Evolutionary conservation across 1,140 invertebrate species (phyloP).

Genomic region (Hormaphis cornu): DNA sequence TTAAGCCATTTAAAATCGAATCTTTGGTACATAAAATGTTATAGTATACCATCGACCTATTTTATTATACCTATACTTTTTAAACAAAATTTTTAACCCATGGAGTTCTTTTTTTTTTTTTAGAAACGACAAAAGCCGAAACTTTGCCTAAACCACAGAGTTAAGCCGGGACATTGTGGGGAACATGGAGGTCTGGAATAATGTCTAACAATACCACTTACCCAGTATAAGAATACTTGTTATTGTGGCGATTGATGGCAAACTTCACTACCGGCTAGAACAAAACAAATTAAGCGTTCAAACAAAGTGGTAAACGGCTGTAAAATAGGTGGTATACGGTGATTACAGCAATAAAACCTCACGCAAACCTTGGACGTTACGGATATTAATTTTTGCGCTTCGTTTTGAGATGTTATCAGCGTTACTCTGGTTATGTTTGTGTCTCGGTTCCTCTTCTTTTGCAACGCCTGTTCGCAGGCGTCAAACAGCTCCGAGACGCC

Average conservation of each 20-base stretch:
- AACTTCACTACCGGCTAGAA: constrained; percentile 86
- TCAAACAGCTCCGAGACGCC: constrained; percentile 78
- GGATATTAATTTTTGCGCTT: constrained; percentile 82
- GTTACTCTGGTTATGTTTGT: constrained; percentile 87
- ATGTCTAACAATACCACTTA: constrained; percentile 39
- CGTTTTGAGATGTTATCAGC: constrained; percentile 88
- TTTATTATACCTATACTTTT: too few relatives aligned
- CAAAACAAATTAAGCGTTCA: constrained; percentile 16
- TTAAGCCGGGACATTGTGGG: too few relatives aligned
- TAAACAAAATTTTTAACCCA: too few relatives aligned
- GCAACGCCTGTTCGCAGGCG: constrained; percentile 68
- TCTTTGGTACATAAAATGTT: too few relatives aligned
- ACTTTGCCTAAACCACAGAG: too few relatives aligned
- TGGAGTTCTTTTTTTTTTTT: too few relatives aligned
- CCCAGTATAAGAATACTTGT: constrained; percentile 98
- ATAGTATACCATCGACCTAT: too few relatives aligned
- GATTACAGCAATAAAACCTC: too few relatives aligned
- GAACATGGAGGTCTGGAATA: too few relatives aligned
- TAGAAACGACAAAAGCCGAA: too few relatives aligned
- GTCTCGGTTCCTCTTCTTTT: constrained; percentile 68
- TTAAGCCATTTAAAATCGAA: too few relatives aligned
- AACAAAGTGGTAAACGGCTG: neutral
- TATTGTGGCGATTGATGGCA: constrained; percentile 95
- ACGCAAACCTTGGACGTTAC: constrained; percentile 75
- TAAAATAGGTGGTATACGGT: too few relatives aligned